Evolutionary conservation across 2,888 invertebrate species (phyloP).

Genomic region (Axea sp.): DNA sequence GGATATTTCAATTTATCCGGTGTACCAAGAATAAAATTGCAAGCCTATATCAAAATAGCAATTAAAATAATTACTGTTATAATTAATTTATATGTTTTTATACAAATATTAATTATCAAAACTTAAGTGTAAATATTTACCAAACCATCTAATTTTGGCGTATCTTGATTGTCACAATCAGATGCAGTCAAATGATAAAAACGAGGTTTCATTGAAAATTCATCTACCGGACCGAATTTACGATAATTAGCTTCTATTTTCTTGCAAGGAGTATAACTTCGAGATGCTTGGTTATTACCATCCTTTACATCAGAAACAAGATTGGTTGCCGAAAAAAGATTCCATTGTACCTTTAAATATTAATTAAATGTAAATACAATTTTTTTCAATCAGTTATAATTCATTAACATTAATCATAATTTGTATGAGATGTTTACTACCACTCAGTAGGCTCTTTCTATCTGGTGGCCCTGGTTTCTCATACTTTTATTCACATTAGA

Average conservation of each 20-base stretch:
- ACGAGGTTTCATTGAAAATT: slow-evolving; percentile 89
- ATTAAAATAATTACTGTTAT: too few relatives aligned
- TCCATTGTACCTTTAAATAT: slow-evolving; percentile 86
- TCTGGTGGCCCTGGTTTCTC: slow-evolving; percentile 78
- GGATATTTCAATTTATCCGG: slow-evolving; percentile 95
- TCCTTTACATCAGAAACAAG: slow-evolving; percentile 83
- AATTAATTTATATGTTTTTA: background rate
- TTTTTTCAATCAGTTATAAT: too few relatives aligned
- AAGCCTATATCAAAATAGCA: slow-evolving; percentile 81
- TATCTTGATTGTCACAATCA: slow-evolving; percentile 88
- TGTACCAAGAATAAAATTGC: slow-evolving; percentile 95
- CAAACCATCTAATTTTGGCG: slow-evolving; percentile 94
- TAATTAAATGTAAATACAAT: too few relatives aligned
- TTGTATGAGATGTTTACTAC: slow-evolving; percentile 78
- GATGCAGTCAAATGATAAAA: slow-evolving; percentile 93
- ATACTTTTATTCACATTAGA: slow-evolving; percentile 48
- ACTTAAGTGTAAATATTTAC: slow-evolving; percentile 5
- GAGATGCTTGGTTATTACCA: slow-evolving; percentile 79
- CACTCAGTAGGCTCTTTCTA: slow-evolving; percentile 75
- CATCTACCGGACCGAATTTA: slow-evolving; percentile 83
- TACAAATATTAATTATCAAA: background rate
- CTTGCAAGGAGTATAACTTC: slow-evolving; percentile 86
- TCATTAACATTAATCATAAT: background rate
- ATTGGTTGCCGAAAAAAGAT: slow-evolving; percentile 85
- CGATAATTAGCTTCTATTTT: slow-evolving; percentile 89